Percentiles rank a stretch among this genome's conserved stretches.
phyloP scores from a whole-genome alignment of 2,888 invertebrate genomes.

The Junonia oenone region DNA sequence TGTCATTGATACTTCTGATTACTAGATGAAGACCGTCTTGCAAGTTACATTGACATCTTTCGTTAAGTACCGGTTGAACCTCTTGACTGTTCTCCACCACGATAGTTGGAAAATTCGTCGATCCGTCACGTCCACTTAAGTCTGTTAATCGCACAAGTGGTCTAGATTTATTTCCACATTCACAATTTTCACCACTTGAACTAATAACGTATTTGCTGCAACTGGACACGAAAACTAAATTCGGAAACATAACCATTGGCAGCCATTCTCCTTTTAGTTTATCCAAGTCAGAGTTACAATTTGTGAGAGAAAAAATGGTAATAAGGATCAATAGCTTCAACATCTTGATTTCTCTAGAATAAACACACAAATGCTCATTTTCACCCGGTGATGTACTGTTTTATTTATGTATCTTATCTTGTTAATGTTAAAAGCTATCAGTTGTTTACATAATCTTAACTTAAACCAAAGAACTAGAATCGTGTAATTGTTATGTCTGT shows the following conservation, averaged over 20 bases:
- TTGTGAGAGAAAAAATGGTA: no score
- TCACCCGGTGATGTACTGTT: no score
- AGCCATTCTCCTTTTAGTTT: conserved; percentile 6
- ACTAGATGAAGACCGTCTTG: background rate
- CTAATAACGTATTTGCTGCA: conserved; percentile 3
- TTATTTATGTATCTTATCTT: no score
- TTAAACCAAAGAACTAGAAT: no score
- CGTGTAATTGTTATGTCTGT: no score
- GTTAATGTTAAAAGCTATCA: no score
- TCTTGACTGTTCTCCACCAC: background rate
- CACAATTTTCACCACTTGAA: background rate
- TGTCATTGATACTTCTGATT: conserved; percentile 3
- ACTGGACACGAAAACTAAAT: background rate
- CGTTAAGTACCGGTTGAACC: background rate
- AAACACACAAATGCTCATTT: no score
- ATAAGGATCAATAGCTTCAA: no score
- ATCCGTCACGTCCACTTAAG: background rate
- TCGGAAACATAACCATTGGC: conserved; percentile 7
- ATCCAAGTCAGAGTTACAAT: background rate
- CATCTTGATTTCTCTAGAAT: no score
- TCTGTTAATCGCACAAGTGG: background rate
- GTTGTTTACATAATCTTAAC: no score
- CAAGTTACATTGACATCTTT: conserved; percentile 1
- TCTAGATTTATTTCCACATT: conserved; percentile 2
- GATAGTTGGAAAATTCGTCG: conserved; percentile 4